phyloP scores from a whole-genome alignment of 1,140 invertebrate species.

The Agrypnia vestita region DNA sequence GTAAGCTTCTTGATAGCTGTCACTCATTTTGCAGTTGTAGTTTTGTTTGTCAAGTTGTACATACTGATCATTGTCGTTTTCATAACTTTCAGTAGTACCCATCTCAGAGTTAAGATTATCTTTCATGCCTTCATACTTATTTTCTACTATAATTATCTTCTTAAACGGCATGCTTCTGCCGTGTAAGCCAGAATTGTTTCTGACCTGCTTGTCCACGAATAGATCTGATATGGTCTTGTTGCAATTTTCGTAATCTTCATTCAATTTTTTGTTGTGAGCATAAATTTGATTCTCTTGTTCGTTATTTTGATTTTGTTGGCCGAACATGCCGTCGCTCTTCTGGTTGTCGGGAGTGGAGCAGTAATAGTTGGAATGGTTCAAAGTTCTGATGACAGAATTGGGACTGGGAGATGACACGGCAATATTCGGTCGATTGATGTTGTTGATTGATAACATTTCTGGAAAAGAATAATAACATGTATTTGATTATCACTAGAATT shows the following conservation, averaged over 20 bases:
- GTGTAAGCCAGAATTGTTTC: constrained; percentile 30
- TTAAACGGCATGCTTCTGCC: constrained; percentile 52
- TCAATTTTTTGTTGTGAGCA: constrained; percentile 25
- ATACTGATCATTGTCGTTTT: constrained; percentile 12
- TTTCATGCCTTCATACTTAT: constrained; percentile 43
- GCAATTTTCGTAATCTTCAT: constrained; percentile 45
- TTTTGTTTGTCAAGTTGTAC: constrained; percentile 23
- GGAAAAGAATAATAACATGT: constrained; percentile 17
- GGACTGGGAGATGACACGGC: constrained; percentile 69
- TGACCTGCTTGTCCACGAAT: constrained; percentile 46
- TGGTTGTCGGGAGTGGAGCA: constrained; percentile 62
- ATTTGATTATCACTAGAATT: too few relatives aligned
- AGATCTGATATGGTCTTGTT: constrained; percentile 45
- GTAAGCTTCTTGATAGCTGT: background rate
- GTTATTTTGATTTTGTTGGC: constrained; percentile 19
- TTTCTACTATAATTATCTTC: constrained; percentile 51
- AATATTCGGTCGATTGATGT: constrained; percentile 59
- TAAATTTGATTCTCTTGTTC: constrained; percentile 6
- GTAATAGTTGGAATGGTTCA: constrained; percentile 69
- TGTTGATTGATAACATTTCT: constrained; percentile 34
- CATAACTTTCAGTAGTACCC: constrained; percentile 18
- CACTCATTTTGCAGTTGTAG: background rate
- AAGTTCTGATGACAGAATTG: constrained; percentile 68
- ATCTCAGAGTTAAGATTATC: constrained; percentile 2
- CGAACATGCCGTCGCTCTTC: constrained; percentile 17